Conservation (phyloP, 2,113 vertebrate species). For the Apteryx mantelli region DNA sequence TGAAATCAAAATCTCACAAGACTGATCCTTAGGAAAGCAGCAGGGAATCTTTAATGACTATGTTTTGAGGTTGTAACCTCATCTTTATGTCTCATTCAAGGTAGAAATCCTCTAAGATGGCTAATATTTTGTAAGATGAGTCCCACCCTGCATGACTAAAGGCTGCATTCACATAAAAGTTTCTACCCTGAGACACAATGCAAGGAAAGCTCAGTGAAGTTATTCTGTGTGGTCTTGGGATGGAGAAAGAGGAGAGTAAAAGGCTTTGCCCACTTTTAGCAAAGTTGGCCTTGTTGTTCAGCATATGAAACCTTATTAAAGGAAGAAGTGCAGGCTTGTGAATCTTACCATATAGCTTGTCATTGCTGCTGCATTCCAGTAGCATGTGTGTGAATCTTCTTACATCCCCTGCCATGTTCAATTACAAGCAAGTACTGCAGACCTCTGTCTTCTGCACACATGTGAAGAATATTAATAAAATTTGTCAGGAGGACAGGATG, state of each 20-base stretch:
- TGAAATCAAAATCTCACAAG: background rate
- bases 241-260: background rate
- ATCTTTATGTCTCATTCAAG: background rate
- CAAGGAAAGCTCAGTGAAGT: background rate
- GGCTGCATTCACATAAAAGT: background rate
- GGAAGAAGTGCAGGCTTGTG: background rate
- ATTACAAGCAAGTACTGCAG: background rate
- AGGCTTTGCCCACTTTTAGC: background rate
- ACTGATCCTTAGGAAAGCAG: background rate
- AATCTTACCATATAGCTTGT: slow-evolving; percentile 77
- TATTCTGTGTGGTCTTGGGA: background rate
- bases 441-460: background rate
- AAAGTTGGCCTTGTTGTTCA: background rate
- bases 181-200: background rate
- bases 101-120: background rate
- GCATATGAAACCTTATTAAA: background rate
- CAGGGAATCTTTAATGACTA: background rate
- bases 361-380: slow-evolving; percentile 73
- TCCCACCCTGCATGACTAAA: background rate
- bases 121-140: background rate
- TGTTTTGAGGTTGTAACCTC: background rate
- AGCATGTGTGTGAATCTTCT: slow-evolving; percentile 50
- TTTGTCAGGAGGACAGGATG: background rate
- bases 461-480: background rate
- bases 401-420: slow-evolving; percentile 35